Conservation (phyloP, 37 sponge, comb jelly and placozoan genomes). For the Lycopodina hypogea region DNA sequence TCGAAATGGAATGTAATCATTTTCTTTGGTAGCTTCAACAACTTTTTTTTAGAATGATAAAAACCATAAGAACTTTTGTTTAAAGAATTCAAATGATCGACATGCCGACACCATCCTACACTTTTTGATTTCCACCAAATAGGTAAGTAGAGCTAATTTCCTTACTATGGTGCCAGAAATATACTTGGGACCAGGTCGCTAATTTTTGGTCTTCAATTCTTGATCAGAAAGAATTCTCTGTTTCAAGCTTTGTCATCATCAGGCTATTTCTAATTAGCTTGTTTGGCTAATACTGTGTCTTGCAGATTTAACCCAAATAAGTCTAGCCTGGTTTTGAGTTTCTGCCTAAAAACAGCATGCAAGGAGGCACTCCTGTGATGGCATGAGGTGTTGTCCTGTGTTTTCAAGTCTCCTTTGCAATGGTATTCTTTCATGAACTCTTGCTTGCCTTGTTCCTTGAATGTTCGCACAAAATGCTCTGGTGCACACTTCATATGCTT, state of each 20-base stretch:
- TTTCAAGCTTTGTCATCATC: not conserved
- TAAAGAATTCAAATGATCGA: not conserved
- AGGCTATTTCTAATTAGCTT: not conserved
- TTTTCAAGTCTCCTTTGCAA: not conserved
- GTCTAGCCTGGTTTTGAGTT: not conserved
- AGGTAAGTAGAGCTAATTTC: not conserved
- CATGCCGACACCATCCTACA: not conserved
- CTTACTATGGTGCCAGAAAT: not conserved
- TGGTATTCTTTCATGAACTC: not conserved
- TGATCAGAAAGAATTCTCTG: not conserved
- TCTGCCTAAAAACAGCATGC: constrained; percentile 24
- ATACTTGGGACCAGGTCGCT: not conserved
- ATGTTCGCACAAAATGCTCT: constrained; percentile 38
- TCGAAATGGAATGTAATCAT: no score
- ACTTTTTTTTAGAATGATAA: not conserved
- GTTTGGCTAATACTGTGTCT: not conserved
- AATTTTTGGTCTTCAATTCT: not conserved
- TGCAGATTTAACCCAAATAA: not conserved
- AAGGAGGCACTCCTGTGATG: constrained; percentile 34
- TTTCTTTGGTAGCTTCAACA: no score
- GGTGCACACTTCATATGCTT: constrained; percentile 38
- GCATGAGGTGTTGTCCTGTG: constrained; percentile 27
- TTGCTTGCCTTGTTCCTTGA: constrained; percentile 21
- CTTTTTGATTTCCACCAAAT: no score
- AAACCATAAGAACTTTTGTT: not conserved